These are phyloP conservation scores for Strigamia crassipes DNA, from an alignment of 2,888 invertebrate species.

Conservation along the genomic window DNA sequence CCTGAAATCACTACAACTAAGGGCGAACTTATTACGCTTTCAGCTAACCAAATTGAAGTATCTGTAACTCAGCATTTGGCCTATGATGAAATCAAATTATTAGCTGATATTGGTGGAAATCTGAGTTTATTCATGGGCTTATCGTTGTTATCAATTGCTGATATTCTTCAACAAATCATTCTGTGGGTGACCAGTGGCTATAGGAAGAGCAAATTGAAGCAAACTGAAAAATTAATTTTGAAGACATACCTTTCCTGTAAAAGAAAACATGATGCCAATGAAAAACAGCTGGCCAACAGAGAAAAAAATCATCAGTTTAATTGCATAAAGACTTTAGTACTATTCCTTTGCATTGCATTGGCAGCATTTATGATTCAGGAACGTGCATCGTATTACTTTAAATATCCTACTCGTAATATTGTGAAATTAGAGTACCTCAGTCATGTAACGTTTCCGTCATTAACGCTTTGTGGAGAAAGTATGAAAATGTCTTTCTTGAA, in stretches of 20 bases:
- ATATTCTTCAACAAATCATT: background rate
- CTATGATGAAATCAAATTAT: background rate
- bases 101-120: background rate
- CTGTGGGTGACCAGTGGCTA: too few species aligned
- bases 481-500: background rate
- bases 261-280: too few species aligned
- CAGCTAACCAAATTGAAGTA: background rate
- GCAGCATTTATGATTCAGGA: background rate
- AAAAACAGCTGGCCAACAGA: too few species aligned
- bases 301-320: background rate
- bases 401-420: background rate
- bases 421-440: background rate
- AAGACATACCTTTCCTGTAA: background rate
- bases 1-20: background rate
- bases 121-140: background rate
- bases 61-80: background rate
- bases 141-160: background rate
- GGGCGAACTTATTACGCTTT: background rate
- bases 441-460: background rate
- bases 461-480: background rate
- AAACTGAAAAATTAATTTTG: background rate
- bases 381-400: background rate
- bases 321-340: background rate
- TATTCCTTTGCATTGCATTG: background rate
- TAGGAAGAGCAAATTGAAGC: background rate